These are phyloP conservation scores for Oncorhynchus tshawytscha DNA, from an alignment of 2,113 vertebrate species.

Conservation along the genomic window DNA sequence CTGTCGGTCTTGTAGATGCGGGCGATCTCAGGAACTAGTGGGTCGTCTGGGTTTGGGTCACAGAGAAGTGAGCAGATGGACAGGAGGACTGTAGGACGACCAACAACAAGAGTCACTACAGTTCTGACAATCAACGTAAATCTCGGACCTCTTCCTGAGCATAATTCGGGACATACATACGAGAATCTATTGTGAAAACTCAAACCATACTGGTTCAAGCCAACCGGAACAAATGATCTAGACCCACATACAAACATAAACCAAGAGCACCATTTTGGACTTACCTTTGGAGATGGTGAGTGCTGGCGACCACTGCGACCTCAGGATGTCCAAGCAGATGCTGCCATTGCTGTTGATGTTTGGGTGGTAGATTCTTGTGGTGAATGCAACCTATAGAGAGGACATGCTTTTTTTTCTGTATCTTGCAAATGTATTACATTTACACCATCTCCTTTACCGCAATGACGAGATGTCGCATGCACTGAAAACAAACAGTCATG, in stretches of 20 bases:
- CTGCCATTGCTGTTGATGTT: slow-evolving; percentile 59
- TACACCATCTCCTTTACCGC: not conserved
- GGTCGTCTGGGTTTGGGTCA: slow-evolving; percentile 89
- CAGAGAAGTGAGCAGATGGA: slow-evolving; percentile 91
- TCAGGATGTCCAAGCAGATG: slow-evolving; percentile 53
- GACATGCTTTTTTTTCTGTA: not conserved
- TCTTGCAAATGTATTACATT: not conserved
- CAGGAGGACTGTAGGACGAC: slow-evolving; percentile 76
- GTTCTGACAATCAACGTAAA: not conserved
- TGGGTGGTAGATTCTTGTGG: slow-evolving; percentile 52
- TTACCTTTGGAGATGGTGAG: slow-evolving; percentile 89
- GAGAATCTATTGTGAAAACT: no score
- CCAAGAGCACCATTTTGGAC: not conserved
- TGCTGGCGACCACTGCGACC: slow-evolving; percentile 70
- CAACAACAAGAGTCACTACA: not conserved
- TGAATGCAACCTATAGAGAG: slow-evolving; percentile 77
- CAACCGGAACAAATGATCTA: not conserved
- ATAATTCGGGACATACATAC: no score
- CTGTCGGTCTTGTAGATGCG: slow-evolving; percentile 91
- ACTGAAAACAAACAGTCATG: not conserved
- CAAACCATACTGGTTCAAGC: no score
- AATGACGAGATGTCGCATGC: not conserved
- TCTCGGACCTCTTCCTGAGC: not conserved
- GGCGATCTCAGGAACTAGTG: slow-evolving; percentile 88
- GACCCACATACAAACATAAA: not conserved